A percentile compares a stretch with the other conserved stretches of the same genome.
Evolutionary conservation across 1,140 invertebrate species (phyloP).

Genomic region (Antheraea pernyi): DNA sequence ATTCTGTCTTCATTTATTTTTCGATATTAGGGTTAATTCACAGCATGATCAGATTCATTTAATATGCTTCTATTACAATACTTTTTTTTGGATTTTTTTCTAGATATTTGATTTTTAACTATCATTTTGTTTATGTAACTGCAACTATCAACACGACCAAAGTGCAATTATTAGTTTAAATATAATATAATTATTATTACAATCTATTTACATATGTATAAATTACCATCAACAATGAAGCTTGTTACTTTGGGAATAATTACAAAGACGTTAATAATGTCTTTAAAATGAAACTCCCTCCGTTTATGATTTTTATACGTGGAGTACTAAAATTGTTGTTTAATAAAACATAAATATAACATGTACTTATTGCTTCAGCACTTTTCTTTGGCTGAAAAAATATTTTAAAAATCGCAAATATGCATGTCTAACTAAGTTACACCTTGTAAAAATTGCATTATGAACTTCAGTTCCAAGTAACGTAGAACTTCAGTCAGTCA

Average conservation of each 20-base stretch:
- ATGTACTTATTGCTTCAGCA: conserved; percentile 70
- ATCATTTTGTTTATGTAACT: conserved; percentile 10
- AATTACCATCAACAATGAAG: conserved; percentile 40
- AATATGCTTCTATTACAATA: conserved; percentile 24
- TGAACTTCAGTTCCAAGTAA: background rate
- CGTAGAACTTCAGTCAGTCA: background rate
- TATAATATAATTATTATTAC: conserved; percentile 3
- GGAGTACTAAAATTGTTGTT: conserved; percentile 29
- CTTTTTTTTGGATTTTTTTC: conserved; percentile 8
- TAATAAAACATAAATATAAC: conserved; percentile 55
- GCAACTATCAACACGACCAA: conserved; percentile 64
- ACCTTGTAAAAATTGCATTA: conserved; percentile 43
- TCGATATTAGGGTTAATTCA: conserved; percentile 14
- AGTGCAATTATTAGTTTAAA: conserved; percentile 42
- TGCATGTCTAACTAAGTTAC: conserved; percentile 70
- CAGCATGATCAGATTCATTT: conserved; percentile 25
- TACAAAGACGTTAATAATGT: background rate
- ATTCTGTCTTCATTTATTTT: conserved; percentile 16
- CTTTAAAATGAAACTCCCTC: background rate
- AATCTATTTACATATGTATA: background rate
- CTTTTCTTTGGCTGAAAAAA: conserved; percentile 70
- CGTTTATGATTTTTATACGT: conserved; percentile 15
- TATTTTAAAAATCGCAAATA: conserved; percentile 59
- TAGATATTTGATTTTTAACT: conserved; percentile 1
- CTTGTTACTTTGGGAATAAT: background rate